Percentiles rank a stretch among this genome's conserved stretches.
Conservation (phyloP, 2,113 vertebrate species). For the Anolis carolinensis region DNA sequence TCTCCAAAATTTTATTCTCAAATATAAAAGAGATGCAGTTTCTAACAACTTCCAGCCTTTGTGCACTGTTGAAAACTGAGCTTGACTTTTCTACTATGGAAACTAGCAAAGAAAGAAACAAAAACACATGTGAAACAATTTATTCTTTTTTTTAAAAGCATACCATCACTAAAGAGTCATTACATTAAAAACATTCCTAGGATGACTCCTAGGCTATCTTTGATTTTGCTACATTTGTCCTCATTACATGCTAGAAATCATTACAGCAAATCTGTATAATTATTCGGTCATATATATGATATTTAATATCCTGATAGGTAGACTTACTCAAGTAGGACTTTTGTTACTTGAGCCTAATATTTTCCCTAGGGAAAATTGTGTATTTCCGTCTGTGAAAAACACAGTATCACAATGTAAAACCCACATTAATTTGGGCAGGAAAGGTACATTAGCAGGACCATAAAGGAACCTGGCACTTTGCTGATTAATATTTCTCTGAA, state of each 20-base stretch:
- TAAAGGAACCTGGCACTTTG: not conserved
- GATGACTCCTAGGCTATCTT: not conserved
- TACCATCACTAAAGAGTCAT: conserved; percentile 39
- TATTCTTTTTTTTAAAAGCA: conserved; percentile 19
- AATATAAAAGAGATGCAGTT: conserved; percentile 95
- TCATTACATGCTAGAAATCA: not conserved
- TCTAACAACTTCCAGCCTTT: conserved; percentile 95
- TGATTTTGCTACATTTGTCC: conserved; percentile 22
- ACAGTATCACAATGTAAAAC: not conserved
- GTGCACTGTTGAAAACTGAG: conserved; percentile 96
- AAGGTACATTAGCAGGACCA: not conserved
- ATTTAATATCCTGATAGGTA: not conserved
- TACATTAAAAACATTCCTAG: conserved; percentile 4
- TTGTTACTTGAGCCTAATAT: not conserved
- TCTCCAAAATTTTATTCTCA: conserved; percentile 96
- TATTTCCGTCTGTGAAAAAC: not conserved
- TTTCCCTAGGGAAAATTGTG: not conserved
- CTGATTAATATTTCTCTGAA: not conserved
- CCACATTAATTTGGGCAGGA: not conserved
- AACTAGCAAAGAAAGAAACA: conserved; percentile 76
- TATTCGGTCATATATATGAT: not conserved
- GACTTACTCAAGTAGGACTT: no score
- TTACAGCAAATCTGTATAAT: not conserved
- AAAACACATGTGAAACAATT: conserved; percentile 55
- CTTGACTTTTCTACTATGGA: conserved; percentile 89